Evolutionary conservation across 2,888 invertebrate species (phyloP).

Genomic region (Xestia rhomboidea): DNA sequence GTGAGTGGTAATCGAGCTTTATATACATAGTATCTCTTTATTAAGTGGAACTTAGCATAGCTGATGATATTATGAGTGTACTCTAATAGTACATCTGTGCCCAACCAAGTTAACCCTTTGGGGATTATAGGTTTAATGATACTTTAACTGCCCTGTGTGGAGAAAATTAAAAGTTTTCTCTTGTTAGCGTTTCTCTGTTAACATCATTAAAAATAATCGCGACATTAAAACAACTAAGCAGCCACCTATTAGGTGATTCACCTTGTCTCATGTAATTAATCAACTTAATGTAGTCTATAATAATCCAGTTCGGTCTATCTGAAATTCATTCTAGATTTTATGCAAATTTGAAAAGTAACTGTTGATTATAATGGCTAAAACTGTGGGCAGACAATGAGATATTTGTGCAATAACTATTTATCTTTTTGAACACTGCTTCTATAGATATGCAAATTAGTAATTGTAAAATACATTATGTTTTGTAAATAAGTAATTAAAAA

Average conservation of each 20-base stretch:
- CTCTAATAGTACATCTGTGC: not conserved
- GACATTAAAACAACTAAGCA: constrained; percentile 13
- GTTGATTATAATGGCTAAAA: constrained; percentile 42
- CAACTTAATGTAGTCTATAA: constrained; percentile 49
- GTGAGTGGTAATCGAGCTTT: no score
- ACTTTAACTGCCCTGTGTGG: not conserved
- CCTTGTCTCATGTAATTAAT: constrained; percentile 56
- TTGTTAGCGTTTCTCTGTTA: not conserved
- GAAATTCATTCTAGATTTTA: constrained; percentile 61
- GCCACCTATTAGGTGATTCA: constrained; percentile 26
- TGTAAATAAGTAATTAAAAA: constrained; percentile 2
- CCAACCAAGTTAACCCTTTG: not conserved
- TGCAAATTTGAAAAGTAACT: constrained; percentile 58
- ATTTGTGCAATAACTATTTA: constrained; percentile 42
- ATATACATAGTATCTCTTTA: no score
- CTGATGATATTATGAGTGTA: not conserved
- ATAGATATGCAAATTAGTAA: constrained; percentile 32
- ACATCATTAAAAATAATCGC: constrained; percentile 14
- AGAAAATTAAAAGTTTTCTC: not conserved
- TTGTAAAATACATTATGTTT: constrained; percentile 8
- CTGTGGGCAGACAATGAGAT: constrained; percentile 35
- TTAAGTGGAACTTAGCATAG: not conserved
- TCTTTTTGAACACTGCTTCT: constrained; percentile 17
- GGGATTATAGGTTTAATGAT: not conserved
- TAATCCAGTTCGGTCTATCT: constrained; percentile 49